Conservation (phyloP, 2,888 invertebrate genomes). For the Trimorus sp. region DNA sequence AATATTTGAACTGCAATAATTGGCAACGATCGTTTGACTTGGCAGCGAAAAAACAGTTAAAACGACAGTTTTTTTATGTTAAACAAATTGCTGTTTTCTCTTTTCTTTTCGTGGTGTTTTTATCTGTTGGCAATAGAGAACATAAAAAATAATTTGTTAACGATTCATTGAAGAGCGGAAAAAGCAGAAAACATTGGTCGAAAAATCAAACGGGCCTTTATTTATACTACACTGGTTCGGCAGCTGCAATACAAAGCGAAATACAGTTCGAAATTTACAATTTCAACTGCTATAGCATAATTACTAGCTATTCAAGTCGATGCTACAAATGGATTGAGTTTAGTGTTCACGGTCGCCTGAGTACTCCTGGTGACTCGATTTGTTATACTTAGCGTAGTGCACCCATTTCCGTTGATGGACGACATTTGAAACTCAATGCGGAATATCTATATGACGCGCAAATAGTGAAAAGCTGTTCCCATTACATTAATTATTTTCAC, state of each 20-base stretch:
- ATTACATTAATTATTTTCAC: slow-evolving; percentile 57
- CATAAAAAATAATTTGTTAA: no score
- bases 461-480: slow-evolving; percentile 46
- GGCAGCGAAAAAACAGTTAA: no score
- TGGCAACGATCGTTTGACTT: slow-evolving; percentile 3
- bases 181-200: not conserved
- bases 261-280: slow-evolving; percentile 51
- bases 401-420: slow-evolving; percentile 60
- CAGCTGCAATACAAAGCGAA: slow-evolving; percentile 28
- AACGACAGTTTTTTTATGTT: no score
- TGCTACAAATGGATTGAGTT: slow-evolving; percentile 67
- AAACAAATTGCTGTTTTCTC: no score
- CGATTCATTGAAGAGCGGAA: not conserved
- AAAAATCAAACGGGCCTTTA: not conserved
- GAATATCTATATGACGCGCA: slow-evolving; percentile 49
- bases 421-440: slow-evolving; percentile 49
- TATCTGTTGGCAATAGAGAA: no score
- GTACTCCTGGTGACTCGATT: slow-evolving; percentile 58
- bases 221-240: slow-evolving; percentile 11
- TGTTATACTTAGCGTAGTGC: slow-evolving; percentile 61
- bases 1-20: slow-evolving; percentile 43
- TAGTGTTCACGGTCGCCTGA: slow-evolving; percentile 64
- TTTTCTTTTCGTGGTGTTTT: no score
- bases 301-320: slow-evolving; percentile 63
- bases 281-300: slow-evolving; percentile 52